A percentile compares a stretch with the other conserved stretches of the same genome.
Evolutionary conservation across 2,888 invertebrate genomes (phyloP).

Genomic region (Mesochorus sp.): DNA sequence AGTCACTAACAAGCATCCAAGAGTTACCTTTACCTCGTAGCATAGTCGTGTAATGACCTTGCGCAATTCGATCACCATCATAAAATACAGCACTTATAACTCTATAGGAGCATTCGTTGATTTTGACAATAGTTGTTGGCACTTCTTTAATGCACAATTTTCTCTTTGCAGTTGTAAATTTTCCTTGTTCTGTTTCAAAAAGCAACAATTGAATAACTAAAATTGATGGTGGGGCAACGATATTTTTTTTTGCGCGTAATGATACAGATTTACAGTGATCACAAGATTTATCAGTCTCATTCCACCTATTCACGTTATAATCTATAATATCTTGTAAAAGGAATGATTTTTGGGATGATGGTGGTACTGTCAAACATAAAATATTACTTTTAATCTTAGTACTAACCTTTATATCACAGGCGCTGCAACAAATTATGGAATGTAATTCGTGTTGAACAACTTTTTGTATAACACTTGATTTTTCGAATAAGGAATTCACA

Average conservation of each 20-base stretch:
- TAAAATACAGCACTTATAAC: constrained; percentile 33
- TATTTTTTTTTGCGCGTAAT: not conserved
- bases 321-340: constrained; percentile 26
- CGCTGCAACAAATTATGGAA: not conserved
- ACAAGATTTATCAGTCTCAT: not conserved
- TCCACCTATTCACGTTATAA: constrained; percentile 1
- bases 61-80: not conserved
- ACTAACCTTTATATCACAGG: not conserved
- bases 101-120: constrained; percentile 4
- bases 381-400: not conserved
- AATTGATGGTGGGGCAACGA: not conserved
- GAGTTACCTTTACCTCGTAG: not conserved
- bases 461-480: not conserved
- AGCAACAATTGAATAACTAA: constrained; percentile 23
- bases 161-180: not conserved
- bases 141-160: constrained; percentile 24
- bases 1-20: constrained; percentile 31
- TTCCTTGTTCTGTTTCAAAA: not conserved
- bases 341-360: too few species aligned
- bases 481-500: constrained; percentile 8
- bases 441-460: not conserved
- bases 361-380: too few species aligned
- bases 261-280: not conserved
- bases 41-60: constrained; percentile 23
- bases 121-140: not conserved